Conservation (phyloP, 2,113 vertebrate species). For the Clarias gariepinus region DNA sequence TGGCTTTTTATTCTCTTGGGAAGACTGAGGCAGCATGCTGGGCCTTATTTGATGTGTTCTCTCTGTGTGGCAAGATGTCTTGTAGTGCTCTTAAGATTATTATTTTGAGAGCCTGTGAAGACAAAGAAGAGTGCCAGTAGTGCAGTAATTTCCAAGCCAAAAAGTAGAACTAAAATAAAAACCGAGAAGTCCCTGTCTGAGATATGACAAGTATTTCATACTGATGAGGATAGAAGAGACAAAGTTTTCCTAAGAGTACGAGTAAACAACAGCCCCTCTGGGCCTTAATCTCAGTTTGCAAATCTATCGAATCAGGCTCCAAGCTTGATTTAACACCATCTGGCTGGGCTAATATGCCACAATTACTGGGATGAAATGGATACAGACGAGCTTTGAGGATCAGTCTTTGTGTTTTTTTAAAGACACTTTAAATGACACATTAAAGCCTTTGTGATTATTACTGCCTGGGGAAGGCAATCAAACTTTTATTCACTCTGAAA, state of each 20-base stretch:
- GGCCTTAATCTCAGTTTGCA: constrained; percentile 19
- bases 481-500: constrained; percentile 44
- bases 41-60: constrained; percentile 73
- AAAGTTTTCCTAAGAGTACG: constrained; percentile 22
- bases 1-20: constrained; percentile 72
- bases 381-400: constrained; percentile 45
- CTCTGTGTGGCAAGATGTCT: constrained; percentile 71
- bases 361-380: constrained; percentile 46
- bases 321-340: constrained; percentile 41
- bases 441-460: constrained; percentile 52
- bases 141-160: constrained; percentile 40
- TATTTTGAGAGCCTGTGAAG: constrained; percentile 69
- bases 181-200: constrained; percentile 18
- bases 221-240: constrained; percentile 39
- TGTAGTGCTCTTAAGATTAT: constrained; percentile 73
- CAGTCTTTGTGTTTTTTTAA: constrained; percentile 31
- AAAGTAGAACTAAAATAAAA: constrained; percentile 31
- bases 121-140: constrained; percentile 49
- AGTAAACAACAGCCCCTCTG: constrained; percentile 20
- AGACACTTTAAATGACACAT: constrained; percentile 26
- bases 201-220: constrained; percentile 28
- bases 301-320: constrained; percentile 29
- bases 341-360: constrained; percentile 44
- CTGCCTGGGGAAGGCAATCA: constrained; percentile 61
- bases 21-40: constrained; percentile 66